Conservation (phyloP, 1,140 invertebrate genomes). For the Lordiphosa collinella region DNA sequence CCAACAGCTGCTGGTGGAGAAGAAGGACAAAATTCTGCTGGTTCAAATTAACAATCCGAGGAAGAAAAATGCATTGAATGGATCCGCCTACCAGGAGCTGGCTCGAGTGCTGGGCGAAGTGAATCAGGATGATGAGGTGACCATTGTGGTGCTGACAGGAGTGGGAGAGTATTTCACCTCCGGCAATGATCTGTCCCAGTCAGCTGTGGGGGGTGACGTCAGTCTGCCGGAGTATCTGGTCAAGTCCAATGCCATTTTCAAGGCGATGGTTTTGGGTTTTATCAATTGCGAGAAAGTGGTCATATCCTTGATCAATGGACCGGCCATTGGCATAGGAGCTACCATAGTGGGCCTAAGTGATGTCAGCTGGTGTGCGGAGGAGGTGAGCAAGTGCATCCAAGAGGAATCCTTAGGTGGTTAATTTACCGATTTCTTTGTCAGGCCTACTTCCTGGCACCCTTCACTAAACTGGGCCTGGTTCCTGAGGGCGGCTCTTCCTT, state of each 20-base stretch:
- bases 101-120: constrained; percentile 38
- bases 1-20: constrained; percentile 46
- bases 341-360: constrained; percentile 93
- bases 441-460: constrained; percentile 94
- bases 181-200: constrained; percentile 55
- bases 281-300: constrained; percentile 95
- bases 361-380: constrained; percentile 91
- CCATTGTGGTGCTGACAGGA: constrained; percentile 59
- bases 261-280: constrained; percentile 87
- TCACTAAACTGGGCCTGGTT: constrained; percentile 88
- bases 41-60: constrained; percentile 87
- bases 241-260: constrained; percentile 39
- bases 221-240: constrained; percentile 31
- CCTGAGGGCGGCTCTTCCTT: constrained; percentile 94
- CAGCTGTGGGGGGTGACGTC: background rate
- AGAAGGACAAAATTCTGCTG: constrained; percentile 67
- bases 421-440: constrained; percentile 56
- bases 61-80: constrained; percentile 90
- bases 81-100: constrained; percentile 45
- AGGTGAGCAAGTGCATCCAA: constrained; percentile 80
- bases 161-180: constrained; percentile 59
- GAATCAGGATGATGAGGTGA: constrained; percentile 44
- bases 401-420: background rate
- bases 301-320: constrained; percentile 94
- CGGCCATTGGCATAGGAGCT: constrained; percentile 93